A percentile compares a stretch with the other conserved stretches of the same genome.
These are phyloP conservation scores for Nowickia ferox DNA, from an alignment of 2,888 invertebrate species.

Conservation along the genomic window DNA sequence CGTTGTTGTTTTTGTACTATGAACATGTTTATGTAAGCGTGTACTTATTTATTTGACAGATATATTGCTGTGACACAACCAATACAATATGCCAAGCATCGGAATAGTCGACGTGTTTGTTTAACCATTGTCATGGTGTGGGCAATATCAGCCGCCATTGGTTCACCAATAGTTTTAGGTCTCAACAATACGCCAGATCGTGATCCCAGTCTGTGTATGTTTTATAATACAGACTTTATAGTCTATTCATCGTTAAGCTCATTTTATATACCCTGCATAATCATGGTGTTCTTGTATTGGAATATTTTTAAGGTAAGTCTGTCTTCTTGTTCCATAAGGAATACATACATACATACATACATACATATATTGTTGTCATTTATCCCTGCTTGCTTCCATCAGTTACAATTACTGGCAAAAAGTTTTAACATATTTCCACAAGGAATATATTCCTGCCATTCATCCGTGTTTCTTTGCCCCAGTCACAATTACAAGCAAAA, in stretches of 20 bases:
- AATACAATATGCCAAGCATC: constrained; percentile 99
- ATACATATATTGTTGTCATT: not conserved
- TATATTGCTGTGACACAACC: constrained; percentile 99
- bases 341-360: not conserved
- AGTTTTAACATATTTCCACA: not conserved
- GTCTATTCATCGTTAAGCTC: constrained; percentile 98
- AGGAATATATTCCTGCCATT: not conserved
- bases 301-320: constrained; percentile 95
- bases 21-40: constrained; percentile 11
- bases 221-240: constrained; percentile 99
- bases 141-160: constrained; percentile 97
- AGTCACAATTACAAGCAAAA: not conserved
- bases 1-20: not conserved
- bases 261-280: constrained; percentile 99
- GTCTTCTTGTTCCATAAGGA: not conserved
- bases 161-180: constrained; percentile 97
- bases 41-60: constrained; percentile 85
- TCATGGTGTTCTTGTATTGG: constrained; percentile 99
- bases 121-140: constrained; percentile 97
- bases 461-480: not conserved
- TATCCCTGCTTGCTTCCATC: not conserved
- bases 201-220: constrained; percentile 93
- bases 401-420: not conserved
- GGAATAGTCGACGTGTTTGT: constrained; percentile 97
- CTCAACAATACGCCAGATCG: constrained; percentile 96